These are phyloP conservation scores for Spicauda simplicius DNA, from an alignment of 2,888 invertebrate species.

Conservation along the genomic window DNA sequence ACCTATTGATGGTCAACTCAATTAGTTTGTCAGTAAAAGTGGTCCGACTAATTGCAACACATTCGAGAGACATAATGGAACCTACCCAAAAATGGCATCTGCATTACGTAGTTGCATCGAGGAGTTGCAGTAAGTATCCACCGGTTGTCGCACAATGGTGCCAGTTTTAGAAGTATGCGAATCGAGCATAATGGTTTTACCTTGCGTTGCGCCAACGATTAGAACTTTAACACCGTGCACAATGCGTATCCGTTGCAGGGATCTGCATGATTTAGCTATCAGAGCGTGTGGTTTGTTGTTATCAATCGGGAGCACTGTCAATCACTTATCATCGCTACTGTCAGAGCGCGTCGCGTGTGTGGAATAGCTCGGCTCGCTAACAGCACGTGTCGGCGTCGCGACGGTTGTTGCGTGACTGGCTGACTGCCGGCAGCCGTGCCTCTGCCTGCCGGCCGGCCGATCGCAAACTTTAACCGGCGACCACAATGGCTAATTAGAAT, in stretches of 20 bases:
- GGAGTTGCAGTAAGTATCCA: slow-evolving; percentile 44
- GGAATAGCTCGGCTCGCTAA: slow-evolving; percentile 34
- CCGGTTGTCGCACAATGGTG: slow-evolving; percentile 54
- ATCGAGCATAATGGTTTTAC: slow-evolving; percentile 77
- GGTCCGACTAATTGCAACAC: slow-evolving; percentile 11
- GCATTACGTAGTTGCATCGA: slow-evolving; percentile 39
- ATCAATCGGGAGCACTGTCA: slow-evolving; percentile 68
- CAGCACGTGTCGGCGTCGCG: slow-evolving; percentile 63
- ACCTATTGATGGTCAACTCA: slow-evolving; percentile 15
- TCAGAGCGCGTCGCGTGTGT: slow-evolving; percentile 57
- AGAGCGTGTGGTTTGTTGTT: slow-evolving; percentile 59
- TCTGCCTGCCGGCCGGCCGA: slow-evolving; percentile 72
- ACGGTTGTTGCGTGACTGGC: slow-evolving; percentile 68
- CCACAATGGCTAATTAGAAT: slow-evolving; percentile 85
- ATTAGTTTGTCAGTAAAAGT: slow-evolving; percentile 32
- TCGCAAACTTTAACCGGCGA: slow-evolving; percentile 75
- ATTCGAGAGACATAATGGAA: slow-evolving; percentile 23
- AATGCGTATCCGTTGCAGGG: slow-evolving; percentile 53
- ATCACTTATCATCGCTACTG: slow-evolving; percentile 77
- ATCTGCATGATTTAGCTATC: slow-evolving; percentile 64
- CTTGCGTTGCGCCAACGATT: slow-evolving; percentile 70
- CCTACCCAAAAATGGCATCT: slow-evolving; percentile 40
- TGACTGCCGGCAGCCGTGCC: slow-evolving; percentile 41
- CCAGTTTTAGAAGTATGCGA: slow-evolving; percentile 72
- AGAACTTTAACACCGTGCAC: slow-evolving; percentile 58